Evolutionary conservation across 2,888 invertebrate species (phyloP), one percentile per base, ranked within the genome.

Genomic region (Adineta ricciae): DNA sequence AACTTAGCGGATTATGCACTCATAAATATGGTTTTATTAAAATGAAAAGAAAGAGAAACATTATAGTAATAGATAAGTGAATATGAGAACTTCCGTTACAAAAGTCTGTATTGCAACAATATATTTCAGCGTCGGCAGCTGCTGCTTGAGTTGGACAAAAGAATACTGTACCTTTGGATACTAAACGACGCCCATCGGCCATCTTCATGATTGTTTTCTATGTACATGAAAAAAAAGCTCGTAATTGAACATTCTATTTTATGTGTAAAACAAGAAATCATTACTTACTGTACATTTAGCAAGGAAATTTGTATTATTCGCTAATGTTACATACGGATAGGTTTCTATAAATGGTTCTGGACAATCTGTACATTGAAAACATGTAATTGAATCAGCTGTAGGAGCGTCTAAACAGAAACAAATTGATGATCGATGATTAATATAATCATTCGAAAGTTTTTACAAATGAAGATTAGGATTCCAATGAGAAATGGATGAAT

Each of bases 301-400:
- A 73, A 36, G 38, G 38, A 38, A 73, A 24, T 73, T 73, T 14
- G 73, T 73, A 73, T 73, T 73, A 36, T 73, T 73, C 2, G 24
- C 36, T 19, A 73, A 8, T 21, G 73, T 38, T 4, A 73, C 73
- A 41, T 73, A 73, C 21, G 73, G 73, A 38, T 73, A 73, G 14
- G 21, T 9, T 38, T 73, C 38, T 5, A 9, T 38, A 19, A 73
- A 73, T 21, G 73, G 73, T 41, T 73, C 73, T 73, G 73, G 73
- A 73, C 73, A 73, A 73, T 36, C 73, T 38, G 73, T 73, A 36
- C 73, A 73, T 24, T 73, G 73, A 36, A 24, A 73, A 27, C 73
- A 73, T 41, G 21, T 2, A 8, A 73, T 73, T 73, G 73, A 38
- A 64, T 64, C 27, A 32, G 27, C 32, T 27, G 32, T 64, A 14